Evolutionary conservation across 2,888 invertebrate genomes (phyloP).

Genomic region (Cosmorhoe ocellata): DNA sequence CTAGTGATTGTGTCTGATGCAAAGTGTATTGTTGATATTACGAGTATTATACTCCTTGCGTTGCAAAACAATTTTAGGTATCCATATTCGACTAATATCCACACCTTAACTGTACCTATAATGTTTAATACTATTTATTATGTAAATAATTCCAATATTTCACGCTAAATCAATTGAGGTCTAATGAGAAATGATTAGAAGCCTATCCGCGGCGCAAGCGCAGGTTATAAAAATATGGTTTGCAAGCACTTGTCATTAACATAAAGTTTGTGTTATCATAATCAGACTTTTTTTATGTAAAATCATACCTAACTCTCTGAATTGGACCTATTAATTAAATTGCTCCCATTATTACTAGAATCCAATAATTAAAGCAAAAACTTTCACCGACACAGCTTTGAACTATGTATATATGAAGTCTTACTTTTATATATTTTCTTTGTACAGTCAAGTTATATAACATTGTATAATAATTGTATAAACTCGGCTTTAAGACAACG

Average conservation of each 20-base stretch:
- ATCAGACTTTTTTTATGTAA: no score
- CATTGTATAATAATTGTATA: slow-evolving; percentile 59
- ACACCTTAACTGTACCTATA: slow-evolving; percentile 15
- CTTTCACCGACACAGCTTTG: slow-evolving; percentile 14
- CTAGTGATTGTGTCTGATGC: slow-evolving; percentile 18
- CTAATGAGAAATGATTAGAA: slow-evolving; percentile 30
- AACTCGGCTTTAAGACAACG: slow-evolving; percentile 73
- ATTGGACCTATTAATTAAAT: no score
- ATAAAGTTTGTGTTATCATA: not conserved
- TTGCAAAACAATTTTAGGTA: slow-evolving; percentile 27
- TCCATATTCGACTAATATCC: slow-evolving; percentile 6
- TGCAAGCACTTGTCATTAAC: slow-evolving; percentile 8
- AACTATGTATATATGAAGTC: slow-evolving; percentile 41
- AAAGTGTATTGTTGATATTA: slow-evolving; percentile 24
- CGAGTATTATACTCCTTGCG: slow-evolving; percentile 31
- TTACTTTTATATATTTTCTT: slow-evolving; percentile 35
- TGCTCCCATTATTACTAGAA: no score
- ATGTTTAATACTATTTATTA: slow-evolving; percentile 26
- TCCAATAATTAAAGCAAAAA: no score
- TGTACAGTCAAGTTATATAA: slow-evolving; percentile 52
- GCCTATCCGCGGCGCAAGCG: slow-evolving; percentile 1
- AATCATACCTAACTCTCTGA: no score
- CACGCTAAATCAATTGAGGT: slow-evolving; percentile 38
- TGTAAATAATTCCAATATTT: slow-evolving; percentile 43
- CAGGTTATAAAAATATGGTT: slow-evolving; percentile 9